A percentile compares a stretch with the other conserved stretches of the same genome.
Conservation (phyloP, 2,888 invertebrate genomes). For the Palloptera scutellata region DNA sequence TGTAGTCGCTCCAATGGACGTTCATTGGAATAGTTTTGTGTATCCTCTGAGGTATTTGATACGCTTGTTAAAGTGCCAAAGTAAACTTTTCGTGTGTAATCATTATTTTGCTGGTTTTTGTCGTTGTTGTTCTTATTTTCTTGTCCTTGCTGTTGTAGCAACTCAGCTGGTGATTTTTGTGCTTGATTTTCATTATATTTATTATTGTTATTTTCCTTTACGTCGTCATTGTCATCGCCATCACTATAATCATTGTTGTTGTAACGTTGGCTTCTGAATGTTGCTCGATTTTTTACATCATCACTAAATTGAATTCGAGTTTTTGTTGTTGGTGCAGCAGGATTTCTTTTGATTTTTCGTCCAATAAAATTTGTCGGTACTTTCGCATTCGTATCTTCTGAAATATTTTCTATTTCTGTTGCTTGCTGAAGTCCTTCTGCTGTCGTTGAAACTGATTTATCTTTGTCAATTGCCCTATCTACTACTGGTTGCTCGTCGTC, state of each 20-base stretch:
- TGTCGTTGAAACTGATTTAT: no score
- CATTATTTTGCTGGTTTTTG: slow-evolving; percentile 9
- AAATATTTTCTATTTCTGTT: slow-evolving; percentile 23
- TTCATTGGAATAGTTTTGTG: not conserved
- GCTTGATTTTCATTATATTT: slow-evolving; percentile 1
- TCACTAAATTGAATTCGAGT: not conserved
- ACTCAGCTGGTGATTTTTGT: not conserved
- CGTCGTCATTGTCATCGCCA: not conserved
- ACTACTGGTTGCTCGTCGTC: slow-evolving; percentile 7
- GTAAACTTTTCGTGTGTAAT: slow-evolving; percentile 27
- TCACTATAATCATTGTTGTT: slow-evolving; percentile 19
- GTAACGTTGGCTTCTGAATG: not conserved
- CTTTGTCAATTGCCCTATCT: not conserved
- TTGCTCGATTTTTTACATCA: not conserved
- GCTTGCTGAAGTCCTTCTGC: not conserved
- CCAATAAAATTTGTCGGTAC: slow-evolving; percentile 14
- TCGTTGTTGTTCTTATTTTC: slow-evolving; percentile 23
- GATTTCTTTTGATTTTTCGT: slow-evolving; percentile 34
- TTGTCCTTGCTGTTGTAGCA: slow-evolving; percentile 21
- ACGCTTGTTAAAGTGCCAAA: slow-evolving; percentile 30
- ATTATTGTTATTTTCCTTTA: not conserved
- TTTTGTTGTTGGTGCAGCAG: slow-evolving; percentile 15
- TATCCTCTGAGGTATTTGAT: slow-evolving; percentile 4
- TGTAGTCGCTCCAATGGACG: not conserved
- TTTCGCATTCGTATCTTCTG: slow-evolving; percentile 7